Conservation (phyloP, 2,797 vertebrate genomes). For the Limnodromus scolopaceus region DNA sequence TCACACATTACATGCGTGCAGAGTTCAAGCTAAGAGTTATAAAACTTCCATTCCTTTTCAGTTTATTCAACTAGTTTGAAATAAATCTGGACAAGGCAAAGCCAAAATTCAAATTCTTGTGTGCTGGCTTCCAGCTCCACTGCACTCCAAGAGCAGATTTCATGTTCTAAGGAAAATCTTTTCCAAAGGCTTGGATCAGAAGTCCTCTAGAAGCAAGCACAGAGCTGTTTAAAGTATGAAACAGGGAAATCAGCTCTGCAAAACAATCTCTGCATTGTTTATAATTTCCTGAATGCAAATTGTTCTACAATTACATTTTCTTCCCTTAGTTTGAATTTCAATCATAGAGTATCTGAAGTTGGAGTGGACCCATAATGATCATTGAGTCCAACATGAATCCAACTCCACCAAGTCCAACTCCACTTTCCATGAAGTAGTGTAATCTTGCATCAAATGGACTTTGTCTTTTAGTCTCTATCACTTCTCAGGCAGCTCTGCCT, state of each 20-base stretch:
- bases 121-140: not conserved
- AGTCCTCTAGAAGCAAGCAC: not conserved
- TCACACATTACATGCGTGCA: not conserved
- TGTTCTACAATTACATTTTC: not conserved
- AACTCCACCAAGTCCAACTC: accelerated
- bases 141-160: not conserved
- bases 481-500: not conserved
- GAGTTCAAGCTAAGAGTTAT: not conserved
- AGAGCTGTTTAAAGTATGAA: not conserved
- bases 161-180: not conserved
- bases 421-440: not conserved
- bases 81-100: not conserved
- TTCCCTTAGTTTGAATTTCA: not conserved
- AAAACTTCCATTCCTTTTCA: not conserved
- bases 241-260: not conserved
- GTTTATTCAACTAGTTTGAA: not conserved
- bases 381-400: not conserved
- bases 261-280: not conserved
- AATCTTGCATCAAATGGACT: not conserved
- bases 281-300: not conserved
- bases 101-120: not conserved
- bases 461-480: not conserved
- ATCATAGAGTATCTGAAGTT: not conserved
- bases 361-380: not conserved
- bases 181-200: not conserved